These are phyloP conservation scores for Cheiracanthium punctorium DNA, from an alignment of 2,888 invertebrate species.

Conservation along the genomic window DNA sequence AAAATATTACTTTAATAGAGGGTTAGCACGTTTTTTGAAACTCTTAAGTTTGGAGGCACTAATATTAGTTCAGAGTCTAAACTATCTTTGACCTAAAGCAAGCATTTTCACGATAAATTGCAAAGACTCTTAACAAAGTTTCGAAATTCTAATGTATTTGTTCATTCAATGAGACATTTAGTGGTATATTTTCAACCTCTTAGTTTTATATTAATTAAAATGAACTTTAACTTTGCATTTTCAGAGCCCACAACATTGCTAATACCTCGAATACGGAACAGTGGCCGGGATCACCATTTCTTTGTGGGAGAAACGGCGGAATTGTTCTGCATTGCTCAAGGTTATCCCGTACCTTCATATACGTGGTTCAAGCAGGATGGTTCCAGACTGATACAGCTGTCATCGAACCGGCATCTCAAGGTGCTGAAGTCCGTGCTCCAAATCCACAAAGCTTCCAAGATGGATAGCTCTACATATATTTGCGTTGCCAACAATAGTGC, in stretches of 20 bases:
- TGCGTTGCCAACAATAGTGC: conserved; percentile 76
- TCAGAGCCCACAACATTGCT: conserved; percentile 42
- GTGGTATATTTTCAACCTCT: too few relatives aligned
- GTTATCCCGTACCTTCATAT: conserved; percentile 76
- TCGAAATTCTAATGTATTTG: too few relatives aligned
- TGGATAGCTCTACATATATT: conserved; percentile 75
- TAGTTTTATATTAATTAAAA: too few relatives aligned
- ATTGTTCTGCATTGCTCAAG: conserved; percentile 76
- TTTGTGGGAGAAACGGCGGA: conserved; percentile 74
- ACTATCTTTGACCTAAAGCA: too few relatives aligned
- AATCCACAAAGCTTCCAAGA: conserved; percentile 73
- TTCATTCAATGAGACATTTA: too few relatives aligned
- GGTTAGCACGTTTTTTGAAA: too few relatives aligned
- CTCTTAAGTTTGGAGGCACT: too few relatives aligned
- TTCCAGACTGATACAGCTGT: conserved; percentile 42
- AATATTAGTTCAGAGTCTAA: too few relatives aligned
- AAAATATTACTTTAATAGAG: too few relatives aligned
- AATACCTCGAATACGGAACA: conserved; percentile 45
- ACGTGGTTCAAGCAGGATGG: conserved; percentile 74
- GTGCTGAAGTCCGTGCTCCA: conserved; percentile 75
- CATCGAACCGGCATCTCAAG: conserved; percentile 68
- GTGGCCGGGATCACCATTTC: conserved; percentile 55
- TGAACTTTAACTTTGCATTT: background rate
- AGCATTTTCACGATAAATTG: too few relatives aligned
- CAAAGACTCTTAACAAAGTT: too few relatives aligned